Evolutionary conservation across 1,140 invertebrate genomes (phyloP).

Genomic region (Phymorhynchus buccinoides): DNA sequence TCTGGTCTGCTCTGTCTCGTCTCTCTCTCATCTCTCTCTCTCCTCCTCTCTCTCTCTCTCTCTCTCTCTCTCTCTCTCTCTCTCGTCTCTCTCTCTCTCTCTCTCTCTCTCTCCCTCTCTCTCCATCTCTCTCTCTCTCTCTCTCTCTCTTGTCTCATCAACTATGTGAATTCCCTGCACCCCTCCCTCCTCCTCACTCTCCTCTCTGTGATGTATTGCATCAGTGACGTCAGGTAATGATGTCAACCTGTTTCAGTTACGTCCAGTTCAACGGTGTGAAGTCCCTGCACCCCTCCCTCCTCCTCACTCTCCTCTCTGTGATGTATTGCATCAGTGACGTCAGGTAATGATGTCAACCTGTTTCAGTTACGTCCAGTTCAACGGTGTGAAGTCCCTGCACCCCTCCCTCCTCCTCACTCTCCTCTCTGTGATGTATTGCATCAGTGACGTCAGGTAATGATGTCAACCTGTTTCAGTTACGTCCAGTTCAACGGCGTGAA

Average conservation of each 20-base stretch:
- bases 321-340: background rate
- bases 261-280: background rate
- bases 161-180: no score
- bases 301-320: no score
- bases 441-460: background rate
- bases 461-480: slow-evolving; percentile 19
- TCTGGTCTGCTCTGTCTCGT: no score
- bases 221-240: no score
- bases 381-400: background rate
- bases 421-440: no score
- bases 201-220: background rate
- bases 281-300: background rate
- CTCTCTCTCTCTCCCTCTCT: background rate
- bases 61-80: background rate
- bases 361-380: no score
- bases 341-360: background rate
- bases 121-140: no score
- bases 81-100: background rate
- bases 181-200: background rate
- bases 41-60: background rate
- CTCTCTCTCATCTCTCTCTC: no score
- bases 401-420: no score
- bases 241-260: no score
- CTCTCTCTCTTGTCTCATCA: background rate
- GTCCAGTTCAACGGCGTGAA: slow-evolving; percentile 77